Evolutionary conservation across 2,113 vertebrate species (phyloP), one percentile per base, ranked within the genome.

Genomic region (Axis porcinus): DNA sequence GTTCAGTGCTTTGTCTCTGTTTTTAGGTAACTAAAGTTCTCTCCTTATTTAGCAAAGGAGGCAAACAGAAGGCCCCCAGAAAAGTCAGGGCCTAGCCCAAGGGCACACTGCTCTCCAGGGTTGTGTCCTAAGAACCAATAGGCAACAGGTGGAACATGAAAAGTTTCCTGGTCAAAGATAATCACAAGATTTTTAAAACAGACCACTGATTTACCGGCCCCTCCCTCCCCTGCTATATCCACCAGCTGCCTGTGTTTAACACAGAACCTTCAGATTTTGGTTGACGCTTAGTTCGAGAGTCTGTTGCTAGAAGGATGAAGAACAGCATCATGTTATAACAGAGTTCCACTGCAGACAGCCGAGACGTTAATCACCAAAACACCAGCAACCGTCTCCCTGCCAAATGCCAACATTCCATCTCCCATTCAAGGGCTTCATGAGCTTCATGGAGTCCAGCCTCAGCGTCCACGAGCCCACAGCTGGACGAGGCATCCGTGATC

Each of bases 401-500:
- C 64, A 36, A 28, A n/a, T 47, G 10, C 62, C 21, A 47, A 7
- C 28, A 50, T 19, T 28, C 62, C 19, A 9, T 0, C 0, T 33
- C 86, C 47, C 21, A 14, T 19, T 28, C 64, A 82, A 85, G 55
- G 50, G n/a, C 67, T 79, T 81, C 58, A 33, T 0, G 14, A 30
- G 54, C 9, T 47, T 47, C 45, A 25, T 2, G 3, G 12, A 13
- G 13, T 9, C 28, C 23, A 2, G 40, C 52, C 79, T 62, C 16
- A 0, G 3, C 0, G 0, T 13, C 74, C 30, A 15, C 43, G 16
- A 30, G 57, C 6, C 12, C 16, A 2, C 62, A 52, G 55, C 88
- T 79, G 45, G 85, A n/a, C 0, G 6, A 12, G 16, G 30, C 54
- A 11, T 5, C 19, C 0, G 0, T 2, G 5, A 2, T 14, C 2